Evolutionary conservation across 2,888 invertebrate genomes (phyloP).

Genomic region (Aspidapion aeneum): DNA sequence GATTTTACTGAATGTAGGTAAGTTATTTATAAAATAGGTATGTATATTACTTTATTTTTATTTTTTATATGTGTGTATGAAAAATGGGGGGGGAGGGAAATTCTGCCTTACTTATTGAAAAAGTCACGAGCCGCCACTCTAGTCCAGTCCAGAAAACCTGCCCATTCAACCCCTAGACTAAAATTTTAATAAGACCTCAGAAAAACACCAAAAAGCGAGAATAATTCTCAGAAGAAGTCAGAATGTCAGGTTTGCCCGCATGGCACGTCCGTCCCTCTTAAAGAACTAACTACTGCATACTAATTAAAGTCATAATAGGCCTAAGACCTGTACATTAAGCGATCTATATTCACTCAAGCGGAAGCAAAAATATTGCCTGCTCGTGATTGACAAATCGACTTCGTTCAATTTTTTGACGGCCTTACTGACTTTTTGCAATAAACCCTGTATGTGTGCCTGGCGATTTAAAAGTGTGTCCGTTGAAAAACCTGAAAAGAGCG

Average conservation of each 20-base stretch:
- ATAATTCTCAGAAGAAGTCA: too few relatives aligned
- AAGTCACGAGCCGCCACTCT: too few relatives aligned
- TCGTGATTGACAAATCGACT: not conserved
- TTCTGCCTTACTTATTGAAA: too few relatives aligned
- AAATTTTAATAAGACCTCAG: too few relatives aligned
- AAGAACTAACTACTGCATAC: not conserved
- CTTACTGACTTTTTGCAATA: not conserved
- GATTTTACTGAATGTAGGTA: too few relatives aligned
- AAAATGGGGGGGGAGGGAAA: too few relatives aligned
- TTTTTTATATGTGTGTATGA: too few relatives aligned
- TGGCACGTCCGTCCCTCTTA: not conserved
- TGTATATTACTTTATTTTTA: too few relatives aligned
- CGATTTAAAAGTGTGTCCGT: constrained; percentile 1
- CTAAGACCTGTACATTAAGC: not conserved
- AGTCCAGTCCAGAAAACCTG: too few relatives aligned
- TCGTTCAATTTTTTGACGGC: not conserved
- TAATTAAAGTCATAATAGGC: not conserved
- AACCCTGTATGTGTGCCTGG: not conserved
- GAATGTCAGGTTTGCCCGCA: too few relatives aligned
- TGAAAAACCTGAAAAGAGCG: constrained; percentile 27
- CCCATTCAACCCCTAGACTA: too few relatives aligned
- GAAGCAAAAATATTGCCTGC: not conserved
- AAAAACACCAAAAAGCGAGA: not conserved
- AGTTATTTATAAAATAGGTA: too few relatives aligned
- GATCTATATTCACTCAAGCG: not conserved